Evolutionary conservation across 2,113 vertebrate species (phyloP).

Genomic region (Nibea albiflora): DNA sequence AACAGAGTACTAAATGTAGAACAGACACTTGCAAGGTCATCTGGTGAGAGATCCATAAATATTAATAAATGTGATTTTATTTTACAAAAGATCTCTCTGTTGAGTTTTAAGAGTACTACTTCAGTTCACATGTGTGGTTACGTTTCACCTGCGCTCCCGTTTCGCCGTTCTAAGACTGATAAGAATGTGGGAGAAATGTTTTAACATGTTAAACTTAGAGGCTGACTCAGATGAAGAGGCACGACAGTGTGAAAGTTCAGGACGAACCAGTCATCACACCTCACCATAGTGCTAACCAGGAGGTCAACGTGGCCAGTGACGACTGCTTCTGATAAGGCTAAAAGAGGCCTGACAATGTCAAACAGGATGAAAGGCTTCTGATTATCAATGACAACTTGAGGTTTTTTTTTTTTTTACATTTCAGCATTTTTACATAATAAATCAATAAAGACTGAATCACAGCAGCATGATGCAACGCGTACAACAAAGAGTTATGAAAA

Average conservation of each 20-base stretch:
- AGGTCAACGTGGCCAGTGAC: constrained; percentile 21
- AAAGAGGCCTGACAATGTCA: not conserved
- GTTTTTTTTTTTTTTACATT: not conserved
- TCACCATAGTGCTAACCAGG: constrained; percentile 12
- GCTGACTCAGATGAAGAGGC: constrained; percentile 39
- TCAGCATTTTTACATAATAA: constrained; percentile 11
- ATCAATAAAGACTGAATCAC: constrained; percentile 11
- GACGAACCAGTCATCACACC: constrained; percentile 33
- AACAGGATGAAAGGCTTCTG: fast-evolving
- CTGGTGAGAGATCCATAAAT: not conserved
- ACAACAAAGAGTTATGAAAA: constrained; percentile 16
- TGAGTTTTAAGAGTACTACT: not conserved
- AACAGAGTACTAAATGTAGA: not conserved
- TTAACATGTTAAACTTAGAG: constrained; percentile 49
- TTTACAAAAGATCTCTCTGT: not conserved
- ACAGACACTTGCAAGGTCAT: not conserved
- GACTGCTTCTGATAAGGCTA: not conserved
- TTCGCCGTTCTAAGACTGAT: constrained; percentile 4
- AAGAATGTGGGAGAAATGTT: constrained; percentile 32
- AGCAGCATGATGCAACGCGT: not conserved
- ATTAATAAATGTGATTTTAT: not conserved
- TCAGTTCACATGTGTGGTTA: not conserved
- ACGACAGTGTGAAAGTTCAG: constrained; percentile 41
- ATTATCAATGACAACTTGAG: not conserved
- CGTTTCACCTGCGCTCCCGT: constrained; percentile 17